Base-by-base conservation (phyloP, 2,113 vertebrate species). In the Ciconia boyciana region DNA sequence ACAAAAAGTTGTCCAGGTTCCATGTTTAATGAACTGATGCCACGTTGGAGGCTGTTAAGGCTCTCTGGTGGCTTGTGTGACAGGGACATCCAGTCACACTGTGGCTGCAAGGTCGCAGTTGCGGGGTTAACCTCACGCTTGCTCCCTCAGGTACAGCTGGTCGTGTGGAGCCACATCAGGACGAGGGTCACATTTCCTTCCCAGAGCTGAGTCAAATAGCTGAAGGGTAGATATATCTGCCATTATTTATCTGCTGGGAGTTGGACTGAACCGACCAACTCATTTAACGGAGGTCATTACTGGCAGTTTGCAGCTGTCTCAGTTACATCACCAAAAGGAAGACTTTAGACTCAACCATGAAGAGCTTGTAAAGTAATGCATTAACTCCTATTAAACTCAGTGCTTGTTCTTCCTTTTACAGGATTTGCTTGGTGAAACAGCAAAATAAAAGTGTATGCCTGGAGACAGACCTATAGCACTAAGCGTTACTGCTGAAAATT, bases 381-480 rank as follows among this genome's bases (percentile, higher is more conserved):
- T 87, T 89, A 92, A 79, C 69, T 96, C 55, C 85, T 87, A 5
- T 57, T 90, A 92, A 83, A 93, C 87, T 49, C 69, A 21, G 57
- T 1, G 2, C 66, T 94, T 52, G 43, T 75, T 92, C 83, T 87
- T 91, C 76, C 70, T 87, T 72, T 93, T 74, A 17, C 54, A 29
- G 70, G 62, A 55, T 93, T 93, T 94, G 46, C 61, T 76, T 62
- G 65, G 58, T 77, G 81, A 83, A 94, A 79, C 25, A 77, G 46
- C 60, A 55, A 83, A 94, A 91, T 62, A 49, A 31, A 87, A 88
- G 70, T n/a, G 49, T 39, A 13, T 25, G 82, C 65, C 66, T 77
- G 75, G 75, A 88, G 41, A 72, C 49, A 71, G 58, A 65, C 43
- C 61, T 69, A 16, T 36, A 57, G 54, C 71, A 54, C 69, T 32